Percentiles rank a stretch among this genome's conserved stretches.
phyloP scores from a whole-genome alignment of 2,113 vertebrate species.

The cat (Felis catus) region DNA sequence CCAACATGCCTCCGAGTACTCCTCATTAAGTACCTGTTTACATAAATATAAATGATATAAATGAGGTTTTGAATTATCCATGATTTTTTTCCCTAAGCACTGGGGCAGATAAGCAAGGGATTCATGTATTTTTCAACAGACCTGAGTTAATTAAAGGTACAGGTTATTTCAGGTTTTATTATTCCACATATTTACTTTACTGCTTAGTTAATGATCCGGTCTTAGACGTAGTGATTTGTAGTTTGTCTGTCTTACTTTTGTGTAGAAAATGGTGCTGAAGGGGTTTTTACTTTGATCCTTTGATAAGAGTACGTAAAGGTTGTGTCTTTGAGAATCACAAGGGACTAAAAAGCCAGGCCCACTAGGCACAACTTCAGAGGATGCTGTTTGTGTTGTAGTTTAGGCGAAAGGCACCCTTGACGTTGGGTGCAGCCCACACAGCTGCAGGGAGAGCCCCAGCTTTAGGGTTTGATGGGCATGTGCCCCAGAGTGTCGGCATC shows the following conservation, averaged over 20 bases:
- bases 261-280: not conserved
- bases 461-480: not conserved
- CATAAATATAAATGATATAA: not conserved
- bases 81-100: not conserved
- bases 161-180: not conserved
- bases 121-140: not conserved
- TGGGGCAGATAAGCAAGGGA: not conserved
- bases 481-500: not conserved
- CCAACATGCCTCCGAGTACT: not conserved
- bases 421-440: not conserved
- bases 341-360: not conserved
- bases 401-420: not conserved
- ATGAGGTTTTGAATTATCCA: not conserved
- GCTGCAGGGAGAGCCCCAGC: not conserved
- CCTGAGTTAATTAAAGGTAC: not conserved
- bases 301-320: not conserved
- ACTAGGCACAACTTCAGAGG: no score
- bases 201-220: not conserved
- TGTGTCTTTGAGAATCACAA: not conserved
- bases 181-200: not conserved
- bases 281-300: not conserved
- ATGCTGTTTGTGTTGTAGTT: fast-evolving
- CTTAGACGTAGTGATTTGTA: not conserved
- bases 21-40: not conserved
- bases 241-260: not conserved